Evolutionary conservation across 37 sponge, comb jelly and placozoan genomes (phyloP), one percentile per base, ranked within the genome.

Genomic region (Bolinopsis microptera): DNA sequence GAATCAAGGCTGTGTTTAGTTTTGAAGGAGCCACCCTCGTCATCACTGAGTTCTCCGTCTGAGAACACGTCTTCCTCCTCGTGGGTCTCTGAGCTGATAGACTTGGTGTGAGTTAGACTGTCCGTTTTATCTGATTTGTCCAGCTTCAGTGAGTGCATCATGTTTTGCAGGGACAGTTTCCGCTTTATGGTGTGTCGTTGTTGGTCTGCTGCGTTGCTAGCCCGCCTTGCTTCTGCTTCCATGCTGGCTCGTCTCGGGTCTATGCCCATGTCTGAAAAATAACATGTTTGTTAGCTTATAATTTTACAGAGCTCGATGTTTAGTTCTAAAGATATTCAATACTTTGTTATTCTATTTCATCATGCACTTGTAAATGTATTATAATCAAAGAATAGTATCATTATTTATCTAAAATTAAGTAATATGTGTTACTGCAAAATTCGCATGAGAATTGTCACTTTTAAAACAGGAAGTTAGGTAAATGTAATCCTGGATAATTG

Each of bases 61-160:
- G 74, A 70, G 74, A 70, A 70, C 28, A 70, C 74, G 2, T 70
- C 74, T 22, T 70, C 74, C 74, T 70, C 74, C 74, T 70, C 74
- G 28, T 22, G 74, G 21, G 30, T 22, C 25, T 70, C 28, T n/a
- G 25, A 28, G 26, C 74, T 22, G 74, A 3, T 70, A 22, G 74
- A 26, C 74, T 22, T 48, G 13, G 61, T 13, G 5, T 48, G 61
- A 13, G 61, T 13, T 13, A 13, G 61, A 48, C 61, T 48, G 61
- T 48, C 61, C 13, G 61, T 13, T 13, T 48, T 48, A 48, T 48
- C 61, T 48, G 61, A 48, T 48, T 13, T 28, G 74, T 70, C 74
- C 74, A 70, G 74, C 26, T 70, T 70, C 26, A 70, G 74, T 1
- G 74, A 24, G 74, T 70, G 5, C 74, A 70, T 70, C 74, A 70